These are phyloP conservation scores for Sesamia inferens DNA, from an alignment of 2,888 invertebrate genomes.

Conservation along the genomic window DNA sequence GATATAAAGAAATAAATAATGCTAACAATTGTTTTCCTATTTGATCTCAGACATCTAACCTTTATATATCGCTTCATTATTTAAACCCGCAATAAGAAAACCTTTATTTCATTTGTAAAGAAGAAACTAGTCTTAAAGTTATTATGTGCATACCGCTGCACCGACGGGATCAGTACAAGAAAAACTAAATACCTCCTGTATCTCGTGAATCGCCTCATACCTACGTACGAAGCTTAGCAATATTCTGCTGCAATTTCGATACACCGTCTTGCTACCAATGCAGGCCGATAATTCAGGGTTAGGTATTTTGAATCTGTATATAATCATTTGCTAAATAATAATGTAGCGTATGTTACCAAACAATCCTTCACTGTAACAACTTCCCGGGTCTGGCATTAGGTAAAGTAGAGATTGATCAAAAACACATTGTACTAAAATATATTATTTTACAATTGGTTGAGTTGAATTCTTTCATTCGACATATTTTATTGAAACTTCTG, in stretches of 20 bases:
- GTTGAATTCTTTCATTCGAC: too few species aligned
- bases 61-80: neutral
- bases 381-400: too few species aligned
- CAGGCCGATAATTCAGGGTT: constrained; percentile 4
- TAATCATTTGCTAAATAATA: neutral
- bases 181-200: constrained; percentile 34
- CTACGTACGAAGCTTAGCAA: constrained; percentile 21
- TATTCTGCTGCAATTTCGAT: constrained; percentile 33
- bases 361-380: too few species aligned
- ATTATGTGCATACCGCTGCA: constrained; percentile 33
- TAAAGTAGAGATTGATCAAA: too few species aligned
- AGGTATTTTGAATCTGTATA: neutral
- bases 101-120: neutral
- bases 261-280: constrained; percentile 5
- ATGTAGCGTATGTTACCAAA: neutral
- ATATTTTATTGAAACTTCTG: too few species aligned
- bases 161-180: constrained; percentile 16
- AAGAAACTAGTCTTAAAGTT: constrained; percentile 32
- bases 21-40: neutral
- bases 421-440: too few species aligned
- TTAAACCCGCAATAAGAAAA: neutral
- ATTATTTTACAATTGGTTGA: too few species aligned
- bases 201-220: constrained; percentile 45
- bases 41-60: neutral
- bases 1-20: neutral